Percentiles rank a stretch among this genome's conserved stretches.
Evolutionary conservation across 2,888 invertebrate genomes (phyloP).

Genomic region (Drosophila imparisetae): DNA sequence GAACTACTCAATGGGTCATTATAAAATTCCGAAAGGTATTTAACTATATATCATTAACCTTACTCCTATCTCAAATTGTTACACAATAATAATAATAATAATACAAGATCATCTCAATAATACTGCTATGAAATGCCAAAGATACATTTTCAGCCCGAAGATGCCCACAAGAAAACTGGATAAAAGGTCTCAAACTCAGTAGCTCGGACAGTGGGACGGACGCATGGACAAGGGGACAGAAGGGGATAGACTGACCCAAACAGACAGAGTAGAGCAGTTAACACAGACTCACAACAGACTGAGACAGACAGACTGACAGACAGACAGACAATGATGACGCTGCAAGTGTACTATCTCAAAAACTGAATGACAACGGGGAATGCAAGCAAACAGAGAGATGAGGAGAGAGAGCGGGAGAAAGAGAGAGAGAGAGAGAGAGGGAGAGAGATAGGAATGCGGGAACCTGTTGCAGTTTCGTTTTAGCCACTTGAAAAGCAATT

Average conservation of each 20-base stretch:
- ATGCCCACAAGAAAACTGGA: slow-evolving; percentile 13
- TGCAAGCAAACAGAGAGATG: slow-evolving; percentile 3
- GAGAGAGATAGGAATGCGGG: slow-evolving; percentile 13
- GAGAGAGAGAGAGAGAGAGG: not conserved
- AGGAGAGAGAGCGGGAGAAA: slow-evolving; percentile 1
- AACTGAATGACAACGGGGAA: slow-evolving; percentile 22
- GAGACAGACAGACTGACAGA: slow-evolving; percentile 12
- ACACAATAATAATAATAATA: slow-evolving; percentile 10
- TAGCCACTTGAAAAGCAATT: slow-evolving; percentile 75
- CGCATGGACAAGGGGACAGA: not conserved
- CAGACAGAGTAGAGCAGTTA: slow-evolving; percentile 11
- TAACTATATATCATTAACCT: slow-evolving; percentile 2
- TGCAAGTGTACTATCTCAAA: slow-evolving; percentile 37
- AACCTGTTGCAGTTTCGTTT: slow-evolving; percentile 61
- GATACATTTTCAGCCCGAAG: slow-evolving; percentile 7
- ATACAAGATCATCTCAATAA: slow-evolving; percentile 23
- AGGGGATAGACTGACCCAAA: slow-evolving; percentile 3
- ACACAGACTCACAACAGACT: slow-evolving; percentile 21
- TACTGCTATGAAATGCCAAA: slow-evolving; percentile 11
- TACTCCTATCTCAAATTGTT: slow-evolving; percentile 21
- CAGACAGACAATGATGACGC: slow-evolving; percentile 53
- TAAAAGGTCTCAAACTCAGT: slow-evolving; percentile 50
- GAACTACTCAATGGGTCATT: not conserved
- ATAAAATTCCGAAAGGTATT: not conserved
- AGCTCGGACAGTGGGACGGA: slow-evolving; percentile 31